Evolutionary conservation across 2,888 invertebrate species (phyloP), one percentile per base, ranked within the genome.

Genomic region (Mimachlamys varia): DNA sequence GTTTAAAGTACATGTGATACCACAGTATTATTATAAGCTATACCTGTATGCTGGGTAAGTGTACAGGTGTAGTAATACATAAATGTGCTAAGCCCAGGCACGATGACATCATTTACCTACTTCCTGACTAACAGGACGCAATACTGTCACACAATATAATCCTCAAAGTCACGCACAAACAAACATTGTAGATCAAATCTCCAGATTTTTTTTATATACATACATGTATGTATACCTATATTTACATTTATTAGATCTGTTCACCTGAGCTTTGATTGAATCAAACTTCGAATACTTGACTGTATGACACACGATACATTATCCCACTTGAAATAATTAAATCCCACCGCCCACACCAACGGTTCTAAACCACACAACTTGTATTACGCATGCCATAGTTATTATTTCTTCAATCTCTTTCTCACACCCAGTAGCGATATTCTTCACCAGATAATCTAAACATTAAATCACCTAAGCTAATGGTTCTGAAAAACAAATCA

Each of bases 281-380:
- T 76, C 76, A 76, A 33, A 76, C 0, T 33, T 76, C 33, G 76
- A 76, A 76, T 33, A 76, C 33, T 10, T 33, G 7, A 76, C 27
- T 15, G 76, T 76, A 76, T 76, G 76, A 76, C 76, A 76, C 76
- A 76, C 15, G 33, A 76, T 17, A 10, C 27, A 27, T 76, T 58
- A 58, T 19, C 27, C 76, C 76, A 76, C 22, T 76, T 27, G 76
- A 76, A 76, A 76, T 76, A 76, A 76, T 76, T 76, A 76, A 76
- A 76, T 76, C 76, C 27, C 27, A 76, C 76, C 76, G 76, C 76
- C 76, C 76, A 76, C 76, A 76, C 76, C 76, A 27, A 33, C 12
- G 27, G 13, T 76, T 33, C 33, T 33, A 76, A 76, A 76, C 76
- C 76, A 33, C 76, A 76, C 76, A 76, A 58, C 33, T 33, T 44